phyloP scores from a whole-genome alignment of 2,888 invertebrate genomes.

The Drosophila barbarae region DNA sequence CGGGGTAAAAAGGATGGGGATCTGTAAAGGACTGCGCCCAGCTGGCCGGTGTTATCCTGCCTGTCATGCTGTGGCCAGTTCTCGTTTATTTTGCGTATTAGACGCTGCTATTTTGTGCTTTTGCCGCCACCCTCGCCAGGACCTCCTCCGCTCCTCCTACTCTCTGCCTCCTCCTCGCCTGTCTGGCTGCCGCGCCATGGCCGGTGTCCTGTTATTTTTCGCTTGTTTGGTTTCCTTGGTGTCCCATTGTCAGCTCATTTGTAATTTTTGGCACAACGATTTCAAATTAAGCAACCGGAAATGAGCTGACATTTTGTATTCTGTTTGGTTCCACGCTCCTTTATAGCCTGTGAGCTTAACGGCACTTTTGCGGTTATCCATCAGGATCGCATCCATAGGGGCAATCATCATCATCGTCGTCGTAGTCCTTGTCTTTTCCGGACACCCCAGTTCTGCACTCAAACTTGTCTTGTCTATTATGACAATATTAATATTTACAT shows the following conservation, averaged over 20 bases:
- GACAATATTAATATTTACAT: constrained; percentile 77
- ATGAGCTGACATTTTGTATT: constrained; percentile 60
- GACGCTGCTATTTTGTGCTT: constrained; percentile 73
- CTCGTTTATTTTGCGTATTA: constrained; percentile 75
- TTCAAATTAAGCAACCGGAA: constrained; percentile 76
- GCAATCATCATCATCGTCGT: constrained; percentile 20
- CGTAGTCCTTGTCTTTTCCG: constrained; percentile 8
- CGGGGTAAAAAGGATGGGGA: constrained; percentile 1
- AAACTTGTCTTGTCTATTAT: constrained; percentile 69
- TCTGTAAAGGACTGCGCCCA: constrained; percentile 41
- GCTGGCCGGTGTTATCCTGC: constrained; percentile 50
- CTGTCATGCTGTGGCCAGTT: constrained; percentile 65
- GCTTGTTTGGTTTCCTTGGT: constrained; percentile 70
- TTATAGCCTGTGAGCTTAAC: constrained; percentile 14
- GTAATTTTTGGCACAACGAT: constrained; percentile 67
- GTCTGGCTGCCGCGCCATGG: constrained; percentile 35
- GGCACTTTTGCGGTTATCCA: constrained; percentile 31
- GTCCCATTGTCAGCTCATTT: constrained; percentile 71
- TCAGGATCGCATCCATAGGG: constrained; percentile 33
- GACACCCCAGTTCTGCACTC: constrained; percentile 41
- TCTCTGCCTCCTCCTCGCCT: constrained; percentile 4
- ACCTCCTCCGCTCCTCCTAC: not conserved
- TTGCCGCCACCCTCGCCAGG: constrained; percentile 51
- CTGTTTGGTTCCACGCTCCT: constrained; percentile 15
- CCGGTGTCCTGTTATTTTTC: constrained; percentile 70